These are phyloP conservation scores for Phalacrocorax pelagicus DNA, from an alignment of 2,113 vertebrate genomes.

Conservation along the genomic window DNA sequence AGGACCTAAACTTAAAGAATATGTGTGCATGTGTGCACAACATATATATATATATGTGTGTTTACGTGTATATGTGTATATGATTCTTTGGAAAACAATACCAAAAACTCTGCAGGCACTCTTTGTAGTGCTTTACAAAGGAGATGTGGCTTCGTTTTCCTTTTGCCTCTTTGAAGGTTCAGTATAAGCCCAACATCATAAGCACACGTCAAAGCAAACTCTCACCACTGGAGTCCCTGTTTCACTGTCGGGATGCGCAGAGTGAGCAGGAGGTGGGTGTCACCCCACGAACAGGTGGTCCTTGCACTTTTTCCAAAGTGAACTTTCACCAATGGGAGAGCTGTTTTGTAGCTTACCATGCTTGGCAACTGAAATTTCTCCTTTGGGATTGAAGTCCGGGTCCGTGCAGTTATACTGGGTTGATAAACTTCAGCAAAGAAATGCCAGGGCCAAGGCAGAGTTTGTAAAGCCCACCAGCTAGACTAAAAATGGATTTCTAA, in stretches of 20 bases:
- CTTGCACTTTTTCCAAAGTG: neutral
- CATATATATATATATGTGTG: rapidly evolving
- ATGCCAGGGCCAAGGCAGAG: neutral
- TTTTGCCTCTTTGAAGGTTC: neutral
- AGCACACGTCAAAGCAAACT: neutral
- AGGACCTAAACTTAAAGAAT: neutral
- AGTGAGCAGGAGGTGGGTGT: neutral
- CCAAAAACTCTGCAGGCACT: neutral
- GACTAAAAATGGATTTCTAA: neutral
- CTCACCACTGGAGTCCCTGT: neutral
- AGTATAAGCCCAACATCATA: neutral
- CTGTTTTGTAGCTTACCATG: neutral
- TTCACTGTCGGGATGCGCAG: rapidly evolving
- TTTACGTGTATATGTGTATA: too few relatives aligned
- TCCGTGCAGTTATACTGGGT: neutral
- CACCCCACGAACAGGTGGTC: neutral
- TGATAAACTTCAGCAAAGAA: neutral
- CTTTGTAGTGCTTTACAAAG: neutral
- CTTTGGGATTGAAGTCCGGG: neutral
- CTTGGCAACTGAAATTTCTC: neutral
- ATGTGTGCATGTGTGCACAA: neutral
- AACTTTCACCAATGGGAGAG: neutral
- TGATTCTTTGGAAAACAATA: neutral
- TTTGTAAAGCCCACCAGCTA: neutral
- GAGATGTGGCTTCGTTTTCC: neutral